Evolutionary conservation across 2,888 invertebrate species (phyloP).

Genomic region (Incurvaria masculella): DNA sequence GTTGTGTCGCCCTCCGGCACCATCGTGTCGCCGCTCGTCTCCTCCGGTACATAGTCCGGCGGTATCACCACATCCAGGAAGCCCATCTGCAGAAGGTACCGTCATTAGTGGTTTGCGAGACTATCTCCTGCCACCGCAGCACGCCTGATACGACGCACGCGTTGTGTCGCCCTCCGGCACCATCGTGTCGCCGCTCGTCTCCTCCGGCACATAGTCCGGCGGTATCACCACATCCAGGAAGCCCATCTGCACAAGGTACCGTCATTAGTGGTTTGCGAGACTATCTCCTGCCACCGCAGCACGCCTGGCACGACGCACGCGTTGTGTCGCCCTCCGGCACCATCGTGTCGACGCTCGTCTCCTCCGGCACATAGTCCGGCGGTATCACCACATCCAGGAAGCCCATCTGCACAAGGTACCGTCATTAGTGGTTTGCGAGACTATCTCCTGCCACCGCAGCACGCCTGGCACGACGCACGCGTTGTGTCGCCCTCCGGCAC

Average conservation of each 20-base stretch:
- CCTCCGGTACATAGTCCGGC: constrained; percentile 75
- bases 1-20: constrained; percentile 72
- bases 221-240: constrained; percentile 77
- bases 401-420: constrained; percentile 67
- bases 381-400: constrained; percentile 77
- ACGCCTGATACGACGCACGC: constrained; percentile 61
- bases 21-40: constrained; percentile 78
- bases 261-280: too few species aligned
- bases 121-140: constrained; percentile 74
- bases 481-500: constrained; percentile 72
- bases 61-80: constrained; percentile 77
- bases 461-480: constrained; percentile 55
- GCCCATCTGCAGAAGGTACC: constrained; percentile 75
- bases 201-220: constrained; percentile 75
- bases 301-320: constrained; percentile 61
- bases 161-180: constrained; percentile 72
- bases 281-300: too few species aligned
- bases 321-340: constrained; percentile 72
- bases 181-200: constrained; percentile 78
- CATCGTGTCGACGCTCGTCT: constrained; percentile 77
- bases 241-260: constrained; percentile 67
- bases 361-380: constrained; percentile 75
- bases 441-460: too few species aligned
- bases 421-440: too few species aligned
- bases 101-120: too few species aligned